These are phyloP conservation scores for Cromileptes altivelis DNA, from an alignment of 2,113 vertebrate genomes.

Conservation along the genomic window DNA sequence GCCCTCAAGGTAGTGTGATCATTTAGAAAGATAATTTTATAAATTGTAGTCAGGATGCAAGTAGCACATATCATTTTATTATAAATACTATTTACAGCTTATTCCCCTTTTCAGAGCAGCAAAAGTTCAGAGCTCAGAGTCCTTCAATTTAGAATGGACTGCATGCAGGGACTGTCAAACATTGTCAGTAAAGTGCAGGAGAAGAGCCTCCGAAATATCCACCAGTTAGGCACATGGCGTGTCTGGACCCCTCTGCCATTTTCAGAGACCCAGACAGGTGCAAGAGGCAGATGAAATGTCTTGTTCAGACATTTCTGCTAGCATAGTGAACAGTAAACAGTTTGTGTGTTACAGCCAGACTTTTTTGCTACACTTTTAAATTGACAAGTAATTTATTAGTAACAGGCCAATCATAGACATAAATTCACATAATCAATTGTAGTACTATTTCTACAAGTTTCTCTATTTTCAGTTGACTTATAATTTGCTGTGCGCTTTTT, in stretches of 20 bases:
- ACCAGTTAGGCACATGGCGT: background rate
- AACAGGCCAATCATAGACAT: background rate
- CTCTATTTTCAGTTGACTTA: too few species aligned
- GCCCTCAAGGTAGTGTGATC: too few species aligned
- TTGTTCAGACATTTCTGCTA: background rate
- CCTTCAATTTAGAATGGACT: background rate
- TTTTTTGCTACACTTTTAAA: background rate
- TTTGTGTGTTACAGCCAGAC: background rate
- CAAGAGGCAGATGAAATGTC: background rate
- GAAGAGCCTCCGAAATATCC: constrained; percentile 2
- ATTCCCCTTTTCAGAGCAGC: background rate
- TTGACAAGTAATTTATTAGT: background rate
- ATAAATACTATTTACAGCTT: background rate
- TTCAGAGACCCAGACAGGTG: constrained; percentile 5
- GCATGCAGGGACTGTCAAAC: background rate
- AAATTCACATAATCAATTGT: too few species aligned
- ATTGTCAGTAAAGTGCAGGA: constrained; percentile 7
- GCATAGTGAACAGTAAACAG: too few species aligned
- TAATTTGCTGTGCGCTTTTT: background rate
- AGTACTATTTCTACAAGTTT: too few species aligned
- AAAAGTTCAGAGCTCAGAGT: background rate
- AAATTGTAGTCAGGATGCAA: too few species aligned
- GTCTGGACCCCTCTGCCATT: constrained; percentile 5
- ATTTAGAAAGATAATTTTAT: too few species aligned
- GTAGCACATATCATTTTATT: too few species aligned